Evolutionary conservation across 2,797 vertebrate genomes (phyloP).

Genomic region (Anas capensis): DNA sequence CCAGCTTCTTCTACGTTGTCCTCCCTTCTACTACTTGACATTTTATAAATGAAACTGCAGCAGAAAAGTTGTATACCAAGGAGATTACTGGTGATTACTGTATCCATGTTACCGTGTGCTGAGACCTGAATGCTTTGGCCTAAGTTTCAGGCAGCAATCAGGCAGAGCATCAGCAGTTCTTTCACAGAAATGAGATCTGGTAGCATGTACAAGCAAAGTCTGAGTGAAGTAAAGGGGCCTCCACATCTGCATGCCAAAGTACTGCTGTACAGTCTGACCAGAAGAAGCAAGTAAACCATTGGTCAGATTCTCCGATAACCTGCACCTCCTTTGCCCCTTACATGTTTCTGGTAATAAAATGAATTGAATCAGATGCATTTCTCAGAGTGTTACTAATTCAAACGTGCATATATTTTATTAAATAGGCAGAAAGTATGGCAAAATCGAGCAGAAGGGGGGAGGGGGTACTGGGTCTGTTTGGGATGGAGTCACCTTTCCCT

Average conservation of each 20-base stretch:
- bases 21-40: not conserved
- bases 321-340: not conserved
- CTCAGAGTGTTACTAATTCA: not conserved
- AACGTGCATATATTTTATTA: not conserved
- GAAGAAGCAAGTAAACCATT: not conserved
- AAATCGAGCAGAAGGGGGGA: fast-evolving
- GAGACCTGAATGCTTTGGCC: not conserved
- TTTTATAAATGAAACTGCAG: not conserved
- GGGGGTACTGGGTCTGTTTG: no score
- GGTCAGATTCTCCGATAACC: conserved; percentile 16
- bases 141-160: not conserved
- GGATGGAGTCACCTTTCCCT: no score
- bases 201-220: not conserved
- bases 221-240: not conserved
- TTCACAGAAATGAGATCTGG: not conserved
- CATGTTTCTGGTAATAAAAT: not conserved
- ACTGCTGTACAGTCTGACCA: not conserved
- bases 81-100: not conserved
- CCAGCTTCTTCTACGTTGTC: not conserved
- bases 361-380: not conserved
- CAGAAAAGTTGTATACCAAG: fast-evolving
- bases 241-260: not conserved
- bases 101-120: not conserved
- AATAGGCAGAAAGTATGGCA: not conserved
- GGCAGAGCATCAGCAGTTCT: no score